Evolutionary conservation across 2,113 vertebrate genomes (phyloP), one percentile per base, ranked within the genome.

Genomic region (Ciconia boyciana): DNA sequence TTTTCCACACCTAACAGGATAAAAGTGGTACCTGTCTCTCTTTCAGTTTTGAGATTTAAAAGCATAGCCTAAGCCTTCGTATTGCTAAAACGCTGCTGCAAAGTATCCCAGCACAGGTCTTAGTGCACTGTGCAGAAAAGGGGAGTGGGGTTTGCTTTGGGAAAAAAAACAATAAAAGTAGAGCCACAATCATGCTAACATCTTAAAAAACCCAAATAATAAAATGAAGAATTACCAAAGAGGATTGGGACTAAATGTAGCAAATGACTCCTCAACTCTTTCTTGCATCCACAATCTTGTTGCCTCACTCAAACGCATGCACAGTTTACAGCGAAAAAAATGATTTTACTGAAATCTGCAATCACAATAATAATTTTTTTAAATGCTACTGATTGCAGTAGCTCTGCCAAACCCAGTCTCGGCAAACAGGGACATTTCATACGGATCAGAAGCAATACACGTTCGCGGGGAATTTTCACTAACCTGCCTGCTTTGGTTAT

Each of bases 401-500:
- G 26, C 52, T 75, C 65, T 49, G 46, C 41, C 72, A 80, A 92
- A 48, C 24, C 9, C 58, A 7, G 7, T 31, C 24, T 57, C 29
- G 1, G 39, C 65, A 75, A 87, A 44, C 11, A 61, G 28, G 57
- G 36, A 41, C 14, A 54, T 69, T 93, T 89, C 62, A 43, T 0
- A 46, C 0, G 2, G 25, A 21, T 34, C 34, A 65, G 74, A 85
- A 87, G 32, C 49, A 77, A 69, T 3, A 58, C 7, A 24, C 2
- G 3, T 54, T 77, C 5, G 1, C 5, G 3, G n/a, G n/a, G 54
- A 76, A 66, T 90, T 94, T 95, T 70, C 78, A 98, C 99, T 98
- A 81, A 99, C 99, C 99, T 99, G 98, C 99, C 99, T 66, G 99
- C 99, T 98, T 99, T 99, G 60, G 99, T 99, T 95, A 99, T 99